Evolutionary conservation across 1,140 invertebrate genomes (phyloP).

Genomic region (Odontomachus brunneus): DNA sequence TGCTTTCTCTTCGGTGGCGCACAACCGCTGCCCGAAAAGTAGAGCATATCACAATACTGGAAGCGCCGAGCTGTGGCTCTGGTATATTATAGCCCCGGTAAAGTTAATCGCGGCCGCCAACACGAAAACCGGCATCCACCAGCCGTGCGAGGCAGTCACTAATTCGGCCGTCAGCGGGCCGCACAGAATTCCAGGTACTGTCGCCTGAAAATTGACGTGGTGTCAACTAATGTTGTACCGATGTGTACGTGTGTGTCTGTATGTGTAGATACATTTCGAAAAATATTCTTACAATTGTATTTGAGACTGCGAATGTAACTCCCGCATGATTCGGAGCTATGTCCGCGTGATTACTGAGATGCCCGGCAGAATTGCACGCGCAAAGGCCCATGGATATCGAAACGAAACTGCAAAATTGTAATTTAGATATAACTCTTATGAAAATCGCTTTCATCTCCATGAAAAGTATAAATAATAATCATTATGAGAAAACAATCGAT

Average conservation of each 20-base stretch:
- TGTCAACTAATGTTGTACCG: background rate
- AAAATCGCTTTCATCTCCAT: no score
- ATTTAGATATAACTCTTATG: slow-evolving; percentile 9
- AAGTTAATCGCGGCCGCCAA: slow-evolving; percentile 91
- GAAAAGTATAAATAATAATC: no score
- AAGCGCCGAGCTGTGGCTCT: slow-evolving; percentile 91
- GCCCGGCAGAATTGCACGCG: slow-evolving; percentile 92
- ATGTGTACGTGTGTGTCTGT: no score
- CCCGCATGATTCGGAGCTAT: slow-evolving; percentile 93
- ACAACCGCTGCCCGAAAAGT: background rate
- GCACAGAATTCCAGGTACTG: slow-evolving; percentile 92
- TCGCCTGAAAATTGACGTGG: slow-evolving; percentile 86
- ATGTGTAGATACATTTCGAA: background rate
- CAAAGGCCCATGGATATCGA: slow-evolving; percentile 92
- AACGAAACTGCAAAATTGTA: slow-evolving; percentile 86
- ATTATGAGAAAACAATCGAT: background rate
- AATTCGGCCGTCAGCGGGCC: slow-evolving; percentile 92
- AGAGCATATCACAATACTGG: slow-evolving; percentile 86
- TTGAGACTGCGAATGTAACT: slow-evolving; percentile 92
- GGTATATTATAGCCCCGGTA: slow-evolving; percentile 91
- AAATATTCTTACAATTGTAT: slow-evolving; percentile 88
- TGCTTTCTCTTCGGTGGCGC: background rate
- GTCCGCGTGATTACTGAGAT: slow-evolving; percentile 93
- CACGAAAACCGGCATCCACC: slow-evolving; percentile 92
- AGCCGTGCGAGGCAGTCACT: slow-evolving; percentile 89